phyloP scores from a whole-genome alignment of 2,888 invertebrate genomes.

The Mythimna ferrago region DNA sequence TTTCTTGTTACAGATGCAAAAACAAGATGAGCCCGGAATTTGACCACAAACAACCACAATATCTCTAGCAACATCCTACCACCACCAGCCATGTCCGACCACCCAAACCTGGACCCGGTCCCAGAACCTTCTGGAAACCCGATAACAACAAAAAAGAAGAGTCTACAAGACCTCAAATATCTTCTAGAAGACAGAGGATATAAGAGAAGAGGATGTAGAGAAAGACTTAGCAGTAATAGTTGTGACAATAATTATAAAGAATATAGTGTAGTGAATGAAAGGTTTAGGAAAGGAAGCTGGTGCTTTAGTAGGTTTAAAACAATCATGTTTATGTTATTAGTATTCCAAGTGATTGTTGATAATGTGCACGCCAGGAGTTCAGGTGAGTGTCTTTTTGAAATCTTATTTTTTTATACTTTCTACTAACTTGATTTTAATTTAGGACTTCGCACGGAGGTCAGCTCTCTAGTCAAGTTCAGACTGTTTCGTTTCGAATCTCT shows the following conservation, averaged over 20 bases:
- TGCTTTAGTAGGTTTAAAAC: slow-evolving; percentile 85
- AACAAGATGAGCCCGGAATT: slow-evolving; percentile 82
- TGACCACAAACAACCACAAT: slow-evolving; percentile 75
- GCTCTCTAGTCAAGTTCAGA: too few species aligned
- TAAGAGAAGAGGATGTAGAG: slow-evolving; percentile 71
- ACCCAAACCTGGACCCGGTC: slow-evolving; percentile 60
- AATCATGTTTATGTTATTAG: slow-evolving; percentile 82
- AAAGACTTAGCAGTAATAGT: slow-evolving; percentile 79
- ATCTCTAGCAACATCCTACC: slow-evolving; percentile 52
- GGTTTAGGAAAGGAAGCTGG: slow-evolving; percentile 78
- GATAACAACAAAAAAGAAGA: slow-evolving; percentile 78
- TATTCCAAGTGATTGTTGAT: slow-evolving; percentile 78
- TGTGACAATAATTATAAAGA: slow-evolving; percentile 76
- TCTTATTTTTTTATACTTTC: not conserved
- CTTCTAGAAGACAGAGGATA: slow-evolving; percentile 87
- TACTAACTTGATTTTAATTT: too few species aligned
- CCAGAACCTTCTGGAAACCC: slow-evolving; percentile 80
- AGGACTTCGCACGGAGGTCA: too few species aligned
- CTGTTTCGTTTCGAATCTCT: too few species aligned
- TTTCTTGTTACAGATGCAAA: slow-evolving; percentile 85
- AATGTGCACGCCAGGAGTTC: slow-evolving; percentile 84
- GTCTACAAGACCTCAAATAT: slow-evolving; percentile 85
- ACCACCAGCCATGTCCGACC: slow-evolving; percentile 76
- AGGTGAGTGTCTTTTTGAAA: slow-evolving; percentile 77
- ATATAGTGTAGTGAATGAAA: slow-evolving; percentile 71